These are phyloP conservation scores for Conchocele bisecta DNA, from an alignment of 2,888 invertebrate species.

Conservation along the genomic window DNA sequence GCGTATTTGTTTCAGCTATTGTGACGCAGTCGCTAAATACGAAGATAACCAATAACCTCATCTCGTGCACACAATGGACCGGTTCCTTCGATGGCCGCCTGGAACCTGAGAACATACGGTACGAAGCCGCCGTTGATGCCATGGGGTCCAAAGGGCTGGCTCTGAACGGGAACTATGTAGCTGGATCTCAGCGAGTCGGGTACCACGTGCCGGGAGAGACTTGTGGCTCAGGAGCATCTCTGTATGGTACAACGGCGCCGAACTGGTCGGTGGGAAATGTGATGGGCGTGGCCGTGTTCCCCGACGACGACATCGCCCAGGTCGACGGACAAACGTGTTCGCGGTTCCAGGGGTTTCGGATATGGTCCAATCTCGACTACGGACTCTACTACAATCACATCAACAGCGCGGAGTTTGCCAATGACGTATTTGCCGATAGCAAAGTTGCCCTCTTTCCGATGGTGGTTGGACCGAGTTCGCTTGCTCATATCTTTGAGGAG, in stretches of 20 bases:
- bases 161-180: conserved; percentile 67
- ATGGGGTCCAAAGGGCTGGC: conserved; percentile 37
- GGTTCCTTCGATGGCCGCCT: conserved; percentile 69
- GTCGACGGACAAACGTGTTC: conserved; percentile 44
- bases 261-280: conserved; percentile 34
- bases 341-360: conserved; percentile 62
- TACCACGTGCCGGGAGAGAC: conserved; percentile 55
- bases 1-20: conserved; percentile 60
- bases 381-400: conserved; percentile 73
- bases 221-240: background rate
- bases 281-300: conserved; percentile 58
- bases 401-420: conserved; percentile 37
- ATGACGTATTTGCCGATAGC: conserved; percentile 68
- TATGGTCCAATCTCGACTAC: conserved; percentile 68
- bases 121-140: conserved; percentile 52
- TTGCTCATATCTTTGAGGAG: conserved; percentile 51
- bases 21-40: conserved; percentile 50
- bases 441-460: conserved; percentile 66
- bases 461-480: conserved; percentile 67
- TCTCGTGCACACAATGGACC: conserved; percentile 67
- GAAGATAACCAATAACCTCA: conserved; percentile 65
- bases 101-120: conserved; percentile 62
- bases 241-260: background rate
- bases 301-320: conserved; percentile 47
- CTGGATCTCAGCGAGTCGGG: conserved; percentile 70